phyloP scores from a whole-genome alignment of 2,113 vertebrate species.

The Tachysurus fulvidraco region DNA sequence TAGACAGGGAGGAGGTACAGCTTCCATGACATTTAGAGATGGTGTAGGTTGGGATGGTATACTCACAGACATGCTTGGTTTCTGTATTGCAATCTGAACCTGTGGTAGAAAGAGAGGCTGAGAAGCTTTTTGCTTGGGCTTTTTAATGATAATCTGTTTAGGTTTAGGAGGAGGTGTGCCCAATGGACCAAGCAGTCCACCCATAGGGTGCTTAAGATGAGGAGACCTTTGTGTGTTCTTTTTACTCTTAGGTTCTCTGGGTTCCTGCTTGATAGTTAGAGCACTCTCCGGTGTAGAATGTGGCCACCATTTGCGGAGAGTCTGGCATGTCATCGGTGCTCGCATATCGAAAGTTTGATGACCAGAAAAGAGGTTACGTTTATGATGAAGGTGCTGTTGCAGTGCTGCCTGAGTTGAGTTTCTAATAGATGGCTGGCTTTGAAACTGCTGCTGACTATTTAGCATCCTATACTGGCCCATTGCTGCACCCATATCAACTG shows the following conservation, averaged over 20 bases:
- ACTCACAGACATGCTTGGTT: slow-evolving; percentile 63
- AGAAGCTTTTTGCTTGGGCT: slow-evolving; percentile 84
- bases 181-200: slow-evolving; percentile 58
- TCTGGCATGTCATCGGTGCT: slow-evolving; percentile 66
- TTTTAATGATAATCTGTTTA: slow-evolving; percentile 89
- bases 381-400: slow-evolving; percentile 95
- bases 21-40: slow-evolving; percentile 57
- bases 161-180: slow-evolving; percentile 74
- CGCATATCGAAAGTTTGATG: slow-evolving; percentile 61
- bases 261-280: slow-evolving; percentile 78
- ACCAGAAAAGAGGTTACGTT: slow-evolving; percentile 87
- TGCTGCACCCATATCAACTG: slow-evolving; percentile 51
- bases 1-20: slow-evolving; percentile 63
- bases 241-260: slow-evolving; percentile 89
- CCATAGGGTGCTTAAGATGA: slow-evolving; percentile 65
- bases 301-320: slow-evolving; percentile 85
- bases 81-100: slow-evolving; percentile 82
- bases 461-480: slow-evolving; percentile 68
- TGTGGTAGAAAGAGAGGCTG: slow-evolving; percentile 86
- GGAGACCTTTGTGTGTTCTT: slow-evolving; percentile 72
- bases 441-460: slow-evolving; percentile 72
- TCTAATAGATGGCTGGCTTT: slow-evolving; percentile 73
- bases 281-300: slow-evolving; percentile 64
- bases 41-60: slow-evolving; percentile 56
- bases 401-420: slow-evolving; percentile 90